phyloP scores from a whole-genome alignment of 2,888 invertebrate genomes.

The Cheilosia urbana region DNA sequence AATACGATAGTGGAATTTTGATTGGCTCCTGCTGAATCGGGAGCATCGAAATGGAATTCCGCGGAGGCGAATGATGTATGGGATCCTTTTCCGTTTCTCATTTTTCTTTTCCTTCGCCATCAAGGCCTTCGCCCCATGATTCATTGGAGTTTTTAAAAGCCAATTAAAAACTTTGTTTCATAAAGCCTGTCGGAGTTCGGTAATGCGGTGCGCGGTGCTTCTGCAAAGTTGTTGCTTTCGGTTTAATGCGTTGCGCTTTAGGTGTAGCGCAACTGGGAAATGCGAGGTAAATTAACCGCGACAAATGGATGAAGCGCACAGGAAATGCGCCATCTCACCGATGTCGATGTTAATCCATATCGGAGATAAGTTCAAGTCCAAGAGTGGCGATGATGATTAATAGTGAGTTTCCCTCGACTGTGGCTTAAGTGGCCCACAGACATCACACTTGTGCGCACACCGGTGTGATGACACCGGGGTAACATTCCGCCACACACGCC shows the following conservation, averaged over 20 bases:
- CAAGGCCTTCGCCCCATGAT: constrained; percentile 43
- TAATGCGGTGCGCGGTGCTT: not conserved
- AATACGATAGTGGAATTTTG: constrained; percentile 69
- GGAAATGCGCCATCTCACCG: constrained; percentile 35
- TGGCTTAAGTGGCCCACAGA: no score
- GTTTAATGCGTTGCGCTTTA: constrained; percentile 55
- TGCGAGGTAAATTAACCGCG: constrained; percentile 62
- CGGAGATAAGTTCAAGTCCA: constrained; percentile 41
- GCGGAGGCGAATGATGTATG: constrained; percentile 62
- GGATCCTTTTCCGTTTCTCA: constrained; percentile 68
- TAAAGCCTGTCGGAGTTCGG: constrained; percentile 24
- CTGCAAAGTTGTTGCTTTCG: constrained; percentile 13
- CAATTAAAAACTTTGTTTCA: constrained; percentile 71
- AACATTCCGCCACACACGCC: no score
- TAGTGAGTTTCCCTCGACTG: not conserved
- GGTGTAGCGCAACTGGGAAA: constrained; percentile 42
- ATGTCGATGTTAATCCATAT: constrained; percentile 63
- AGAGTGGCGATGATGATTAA: constrained; percentile 52
- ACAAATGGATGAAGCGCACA: constrained; percentile 67
- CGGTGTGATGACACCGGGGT: no score
- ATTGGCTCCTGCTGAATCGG: constrained; percentile 71
- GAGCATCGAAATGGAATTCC: constrained; percentile 74
- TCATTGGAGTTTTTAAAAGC: constrained; percentile 74
- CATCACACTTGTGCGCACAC: no score
- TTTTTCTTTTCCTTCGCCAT: constrained; percentile 25